These are phyloP conservation scores for Ricordea florida DNA, from an alignment of 92 coral and sea anemone genomes.

Conservation along the genomic window DNA sequence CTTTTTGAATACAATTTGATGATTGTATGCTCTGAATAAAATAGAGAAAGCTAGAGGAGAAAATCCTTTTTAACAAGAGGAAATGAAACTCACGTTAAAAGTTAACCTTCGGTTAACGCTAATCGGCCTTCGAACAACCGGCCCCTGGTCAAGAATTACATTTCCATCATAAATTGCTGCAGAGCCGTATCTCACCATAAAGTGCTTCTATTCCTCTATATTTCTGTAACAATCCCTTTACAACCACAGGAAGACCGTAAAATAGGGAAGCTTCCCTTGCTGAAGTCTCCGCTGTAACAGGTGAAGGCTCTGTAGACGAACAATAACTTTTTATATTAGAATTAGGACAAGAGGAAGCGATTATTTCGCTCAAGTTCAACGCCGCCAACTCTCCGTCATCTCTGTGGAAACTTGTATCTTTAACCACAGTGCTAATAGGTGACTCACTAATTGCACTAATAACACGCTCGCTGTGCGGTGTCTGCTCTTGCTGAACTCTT, in stretches of 20 bases:
- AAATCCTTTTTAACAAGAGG: neutral
- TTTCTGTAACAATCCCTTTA: constrained; percentile 69
- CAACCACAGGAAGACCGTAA: constrained; percentile 82
- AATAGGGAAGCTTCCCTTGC: constrained; percentile 34
- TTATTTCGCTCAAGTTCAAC: constrained; percentile 69
- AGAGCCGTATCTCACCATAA: constrained; percentile 74
- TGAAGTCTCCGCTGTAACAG: neutral
- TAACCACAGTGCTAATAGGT: neutral
- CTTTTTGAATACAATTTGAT: too few species aligned
- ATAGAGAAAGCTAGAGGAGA: neutral
- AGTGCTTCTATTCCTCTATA: constrained; percentile 83
- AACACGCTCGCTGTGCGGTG: too few species aligned
- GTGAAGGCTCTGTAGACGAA: too few species aligned
- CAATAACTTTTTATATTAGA: neutral
- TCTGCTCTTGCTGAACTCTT: neutral
- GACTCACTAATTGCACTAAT: neutral
- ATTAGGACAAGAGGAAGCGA: constrained; percentile 48
- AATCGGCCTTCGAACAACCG: too few species aligned
- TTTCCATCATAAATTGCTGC: neutral
- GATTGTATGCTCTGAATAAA: too few species aligned
- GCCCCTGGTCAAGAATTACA: neutral
- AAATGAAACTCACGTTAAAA: too few species aligned
- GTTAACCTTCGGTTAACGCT: too few species aligned
- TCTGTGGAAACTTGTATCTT: constrained; percentile 39
- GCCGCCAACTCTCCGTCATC: constrained; percentile 83